Percentiles rank a stretch among this genome's conserved stretches.
Conservation (phyloP, 2,888 invertebrate genomes). For the Habrosyne pyritoides region DNA sequence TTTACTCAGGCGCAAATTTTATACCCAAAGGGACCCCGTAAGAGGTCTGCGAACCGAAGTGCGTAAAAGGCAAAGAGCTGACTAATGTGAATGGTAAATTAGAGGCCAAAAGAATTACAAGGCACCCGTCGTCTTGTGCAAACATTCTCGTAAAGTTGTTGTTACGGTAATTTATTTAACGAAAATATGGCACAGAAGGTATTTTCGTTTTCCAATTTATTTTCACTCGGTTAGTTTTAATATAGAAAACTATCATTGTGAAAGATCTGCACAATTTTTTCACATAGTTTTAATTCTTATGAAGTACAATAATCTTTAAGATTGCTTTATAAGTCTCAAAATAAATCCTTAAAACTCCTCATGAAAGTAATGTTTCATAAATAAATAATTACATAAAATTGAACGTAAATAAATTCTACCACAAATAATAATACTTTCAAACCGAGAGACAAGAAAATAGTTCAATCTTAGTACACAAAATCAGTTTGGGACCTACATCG, state of each 20-base stretch:
- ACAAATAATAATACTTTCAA: not conserved
- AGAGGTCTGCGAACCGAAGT: not conserved
- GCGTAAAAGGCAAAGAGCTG: not conserved
- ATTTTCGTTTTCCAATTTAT: not conserved
- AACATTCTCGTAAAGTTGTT: not conserved
- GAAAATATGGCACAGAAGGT: not conserved
- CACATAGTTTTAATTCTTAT: too few relatives aligned
- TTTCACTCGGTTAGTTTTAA: not conserved
- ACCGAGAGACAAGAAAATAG: not conserved
- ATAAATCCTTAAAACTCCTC: too few relatives aligned
- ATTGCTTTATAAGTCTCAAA: too few relatives aligned
- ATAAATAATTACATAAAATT: too few relatives aligned
- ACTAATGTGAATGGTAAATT: conserved; percentile 1
- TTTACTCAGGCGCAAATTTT: conserved; percentile 1
- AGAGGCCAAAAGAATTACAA: not conserved
- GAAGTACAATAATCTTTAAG: too few relatives aligned
- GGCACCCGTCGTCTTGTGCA: not conserved
- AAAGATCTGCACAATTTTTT: too few relatives aligned
- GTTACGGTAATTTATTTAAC: not conserved
- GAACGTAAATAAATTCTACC: too few relatives aligned
- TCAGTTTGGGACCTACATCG: conserved; percentile 5
- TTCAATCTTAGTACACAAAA: not conserved
- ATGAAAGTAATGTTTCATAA: too few relatives aligned
- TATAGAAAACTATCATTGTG: too few relatives aligned
- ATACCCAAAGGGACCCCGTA: not conserved